Percentiles rank a stretch among this genome's conserved stretches.
Conservation (phyloP, 2,888 invertebrate genomes). For the Ormyrus nitidulus region DNA sequence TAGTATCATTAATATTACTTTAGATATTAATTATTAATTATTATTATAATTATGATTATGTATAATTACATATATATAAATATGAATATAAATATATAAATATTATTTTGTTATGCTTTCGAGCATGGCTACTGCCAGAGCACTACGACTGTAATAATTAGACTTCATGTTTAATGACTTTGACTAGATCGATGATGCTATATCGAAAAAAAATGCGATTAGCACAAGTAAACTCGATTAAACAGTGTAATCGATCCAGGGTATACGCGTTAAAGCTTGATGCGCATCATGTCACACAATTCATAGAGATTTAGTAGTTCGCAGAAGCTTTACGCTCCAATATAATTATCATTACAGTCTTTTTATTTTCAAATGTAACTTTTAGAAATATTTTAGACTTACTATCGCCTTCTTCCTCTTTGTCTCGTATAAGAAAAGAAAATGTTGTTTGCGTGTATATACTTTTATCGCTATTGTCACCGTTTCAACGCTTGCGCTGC, state of each 20-base stretch:
- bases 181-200: slow-evolving; percentile 51
- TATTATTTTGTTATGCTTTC: slow-evolving; percentile 61
- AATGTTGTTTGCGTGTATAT: slow-evolving; percentile 49
- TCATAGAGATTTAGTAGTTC: slow-evolving; percentile 50
- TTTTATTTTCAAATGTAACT: slow-evolving; percentile 53
- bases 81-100: slow-evolving; percentile 51
- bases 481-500: slow-evolving; percentile 53
- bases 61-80: slow-evolving; percentile 47
- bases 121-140: slow-evolving; percentile 60
- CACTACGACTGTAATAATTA: slow-evolving; percentile 57
- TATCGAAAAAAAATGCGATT: slow-evolving; percentile 45
- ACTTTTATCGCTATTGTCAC: slow-evolving; percentile 47
- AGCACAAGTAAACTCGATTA: slow-evolving; percentile 51
- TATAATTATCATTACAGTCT: slow-evolving; percentile 54
- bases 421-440: slow-evolving; percentile 48
- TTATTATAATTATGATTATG: slow-evolving; percentile 55
- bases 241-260: slow-evolving; percentile 54
- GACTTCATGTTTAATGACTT: slow-evolving; percentile 56
- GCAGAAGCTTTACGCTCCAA: slow-evolving; percentile 48
- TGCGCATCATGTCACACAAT: slow-evolving; percentile 45
- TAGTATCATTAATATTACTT: slow-evolving; percentile 68
- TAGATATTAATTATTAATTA: slow-evolving; percentile 61
- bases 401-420: slow-evolving; percentile 46
- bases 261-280: slow-evolving; percentile 49
- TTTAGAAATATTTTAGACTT: slow-evolving; percentile 54